Evolutionary conservation across 2,113 vertebrate species (phyloP).

Genomic region (Microcebus tavaratra): DNA sequence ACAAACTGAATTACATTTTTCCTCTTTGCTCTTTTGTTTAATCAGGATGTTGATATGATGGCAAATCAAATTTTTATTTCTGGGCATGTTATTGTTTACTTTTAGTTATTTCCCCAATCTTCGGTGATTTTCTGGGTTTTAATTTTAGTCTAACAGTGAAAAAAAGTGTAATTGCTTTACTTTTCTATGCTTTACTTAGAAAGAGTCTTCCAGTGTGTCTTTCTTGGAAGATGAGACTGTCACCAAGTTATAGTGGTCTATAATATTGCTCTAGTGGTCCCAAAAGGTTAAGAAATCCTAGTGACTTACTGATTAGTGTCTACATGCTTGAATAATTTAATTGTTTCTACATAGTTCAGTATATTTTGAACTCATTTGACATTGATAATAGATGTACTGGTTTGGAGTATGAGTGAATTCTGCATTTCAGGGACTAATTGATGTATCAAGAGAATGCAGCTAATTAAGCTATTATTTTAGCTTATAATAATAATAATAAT

Average conservation of each 20-base stretch:
- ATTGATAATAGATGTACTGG: not conserved
- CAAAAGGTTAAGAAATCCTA: not conserved
- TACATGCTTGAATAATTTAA: not conserved
- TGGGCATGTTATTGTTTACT: not conserved
- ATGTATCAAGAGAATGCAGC: slow-evolving; percentile 12
- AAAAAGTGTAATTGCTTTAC: not conserved
- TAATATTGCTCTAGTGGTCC: not conserved
- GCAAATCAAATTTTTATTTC: not conserved
- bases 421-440: slow-evolving; percentile 20
- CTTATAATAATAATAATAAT: too few species aligned
- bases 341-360: not conserved
- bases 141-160: not conserved
- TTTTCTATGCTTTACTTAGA: not conserved
- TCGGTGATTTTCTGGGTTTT: not conserved
- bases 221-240: not conserved
- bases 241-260: not conserved
- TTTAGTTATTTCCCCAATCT: not conserved
- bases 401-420: not conserved
- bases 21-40: not conserved
- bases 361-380: slow-evolving; percentile 1
- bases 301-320: not conserved
- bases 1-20: not conserved
- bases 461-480: too few species aligned
- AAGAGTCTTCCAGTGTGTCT: not conserved
- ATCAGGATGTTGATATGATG: not conserved